Conservation (phyloP, 92 coral and sea anemone genomes). For the Phenganax marumi region DNA sequence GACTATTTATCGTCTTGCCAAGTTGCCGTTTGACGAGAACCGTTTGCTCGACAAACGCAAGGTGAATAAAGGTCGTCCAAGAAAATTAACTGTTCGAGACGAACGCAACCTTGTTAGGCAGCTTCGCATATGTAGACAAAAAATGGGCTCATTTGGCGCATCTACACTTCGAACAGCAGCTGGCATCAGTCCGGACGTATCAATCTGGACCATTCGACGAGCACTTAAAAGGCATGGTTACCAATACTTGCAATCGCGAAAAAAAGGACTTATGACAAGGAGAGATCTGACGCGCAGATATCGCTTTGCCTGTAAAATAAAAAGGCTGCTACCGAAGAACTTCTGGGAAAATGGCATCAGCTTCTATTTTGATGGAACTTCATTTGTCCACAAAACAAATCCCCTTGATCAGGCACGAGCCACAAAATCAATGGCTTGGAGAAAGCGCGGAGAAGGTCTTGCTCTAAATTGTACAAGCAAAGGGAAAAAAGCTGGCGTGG, state of each 20-base stretch:
- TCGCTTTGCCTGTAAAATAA: constrained; percentile 6
- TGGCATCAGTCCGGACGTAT: constrained; percentile 5
- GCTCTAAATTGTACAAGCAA: neutral
- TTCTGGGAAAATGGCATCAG: constrained; percentile 6
- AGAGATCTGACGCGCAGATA: neutral
- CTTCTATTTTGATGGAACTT: too few relatives aligned
- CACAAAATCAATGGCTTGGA: neutral
- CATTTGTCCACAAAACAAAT: too few relatives aligned
- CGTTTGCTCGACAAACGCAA: neutral
- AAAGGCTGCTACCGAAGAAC: neutral
- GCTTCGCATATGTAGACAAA: neutral
- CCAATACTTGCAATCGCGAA: neutral
- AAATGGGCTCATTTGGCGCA: neutral
- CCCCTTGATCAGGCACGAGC: neutral
- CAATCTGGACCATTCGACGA: neutral
- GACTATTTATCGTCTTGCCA: neutral
- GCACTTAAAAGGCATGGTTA: constrained; percentile 1
- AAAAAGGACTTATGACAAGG: constrained; percentile 23
- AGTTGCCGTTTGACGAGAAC: neutral
- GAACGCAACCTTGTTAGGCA: neutral
- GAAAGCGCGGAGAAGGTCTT: constrained; percentile 9
- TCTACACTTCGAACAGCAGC: constrained; percentile 13
- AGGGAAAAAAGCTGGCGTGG: neutral
- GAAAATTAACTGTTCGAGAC: neutral
- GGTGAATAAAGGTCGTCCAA: constrained; percentile 6